Evolutionary conservation across 2,797 vertebrate species (phyloP), one percentile per base, ranked within the genome.

Genomic region (Sardinella longiceps): DNA sequence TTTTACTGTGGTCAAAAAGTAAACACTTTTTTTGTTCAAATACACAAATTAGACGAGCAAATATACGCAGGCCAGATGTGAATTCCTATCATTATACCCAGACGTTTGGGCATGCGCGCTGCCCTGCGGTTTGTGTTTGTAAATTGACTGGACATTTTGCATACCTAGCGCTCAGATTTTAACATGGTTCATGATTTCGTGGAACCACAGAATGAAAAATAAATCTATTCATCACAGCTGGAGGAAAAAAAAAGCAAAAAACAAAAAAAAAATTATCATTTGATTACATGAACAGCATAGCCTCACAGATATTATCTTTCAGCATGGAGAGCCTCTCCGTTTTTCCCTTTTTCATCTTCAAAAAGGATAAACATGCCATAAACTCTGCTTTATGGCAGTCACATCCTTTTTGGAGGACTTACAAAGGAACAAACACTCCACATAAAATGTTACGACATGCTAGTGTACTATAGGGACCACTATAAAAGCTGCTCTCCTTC

Each of bases 321-420:
- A 43, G 85, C 83, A 51, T 80, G 83, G 81, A 48, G 39, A 58
- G 1, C 43, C 82, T 58, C 23, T 85, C 60, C 14, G 53, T 18
- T 66, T 85, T 80, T 10, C 7, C 15, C 85, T 86, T 88, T 86
- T 86, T 81, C 80, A 82, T 90, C 87, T 90, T 87, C 87, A 90
- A 77, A 86, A 90, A 90, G 87, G 89, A 90, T 92, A 89, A 91
- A 82, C 85, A 86, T 63, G 85, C 85, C 89, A 89, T 89, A 89
- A 92, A 89, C 80, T 43, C 28, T 81, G 89, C 45, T 93, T 83
- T 85, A 84, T 86, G 88, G 88, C 90, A 91, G 86, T 87, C 86
- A 90, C 88, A 87, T 93, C 86, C 87, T 93, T 83, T 85, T 91
- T 92, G 91, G 92, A 93, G 82, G 89, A 86, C 80, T 86, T 91